Conservation (phyloP, 2,888 invertebrate species). For the Lomographa bimaculata region DNA sequence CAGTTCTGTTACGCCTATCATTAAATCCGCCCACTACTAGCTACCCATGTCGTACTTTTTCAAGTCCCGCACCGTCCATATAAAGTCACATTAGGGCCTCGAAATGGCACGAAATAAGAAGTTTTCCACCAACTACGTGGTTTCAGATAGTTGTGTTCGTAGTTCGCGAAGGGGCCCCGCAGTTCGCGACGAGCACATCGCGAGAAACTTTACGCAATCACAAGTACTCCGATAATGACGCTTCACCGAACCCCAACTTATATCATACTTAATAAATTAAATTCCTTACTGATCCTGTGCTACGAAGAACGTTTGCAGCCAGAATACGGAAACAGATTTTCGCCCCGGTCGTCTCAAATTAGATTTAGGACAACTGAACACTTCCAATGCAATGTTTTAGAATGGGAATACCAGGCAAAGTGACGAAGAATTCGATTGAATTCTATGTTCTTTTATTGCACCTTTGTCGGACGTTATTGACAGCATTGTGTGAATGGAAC, state of each 20-base stretch:
- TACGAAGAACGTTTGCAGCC: constrained; percentile 33
- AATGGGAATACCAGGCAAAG: constrained; percentile 57
- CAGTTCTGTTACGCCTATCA: too few species aligned
- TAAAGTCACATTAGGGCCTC: constrained; percentile 26
- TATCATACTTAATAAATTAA: constrained; percentile 59
- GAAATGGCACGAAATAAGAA: constrained; percentile 29
- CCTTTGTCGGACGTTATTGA: constrained; percentile 46
- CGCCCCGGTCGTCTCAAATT: constrained; percentile 53
- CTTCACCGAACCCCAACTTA: constrained; percentile 45
- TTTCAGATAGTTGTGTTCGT: constrained; percentile 38
- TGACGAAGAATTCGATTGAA: constrained; percentile 65
- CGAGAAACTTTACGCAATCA: constrained; percentile 43
- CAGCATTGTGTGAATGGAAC: constrained; percentile 30
- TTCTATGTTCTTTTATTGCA: constrained; percentile 59
- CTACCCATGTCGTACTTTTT: constrained; percentile 27
- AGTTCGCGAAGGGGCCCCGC: constrained; percentile 36
- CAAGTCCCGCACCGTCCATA: constrained; percentile 13
- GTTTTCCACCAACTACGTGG: constrained; percentile 40
- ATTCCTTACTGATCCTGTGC: constrained; percentile 51
- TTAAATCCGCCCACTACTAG: too few species aligned
- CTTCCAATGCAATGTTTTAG: constrained; percentile 57
- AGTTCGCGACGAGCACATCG: constrained; percentile 35
- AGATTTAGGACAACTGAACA: constrained; percentile 66
- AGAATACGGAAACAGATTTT: constrained; percentile 41
- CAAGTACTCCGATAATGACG: constrained; percentile 50